phyloP scores from a whole-genome alignment of 2,113 vertebrate species.

The Motacilla alba region DNA sequence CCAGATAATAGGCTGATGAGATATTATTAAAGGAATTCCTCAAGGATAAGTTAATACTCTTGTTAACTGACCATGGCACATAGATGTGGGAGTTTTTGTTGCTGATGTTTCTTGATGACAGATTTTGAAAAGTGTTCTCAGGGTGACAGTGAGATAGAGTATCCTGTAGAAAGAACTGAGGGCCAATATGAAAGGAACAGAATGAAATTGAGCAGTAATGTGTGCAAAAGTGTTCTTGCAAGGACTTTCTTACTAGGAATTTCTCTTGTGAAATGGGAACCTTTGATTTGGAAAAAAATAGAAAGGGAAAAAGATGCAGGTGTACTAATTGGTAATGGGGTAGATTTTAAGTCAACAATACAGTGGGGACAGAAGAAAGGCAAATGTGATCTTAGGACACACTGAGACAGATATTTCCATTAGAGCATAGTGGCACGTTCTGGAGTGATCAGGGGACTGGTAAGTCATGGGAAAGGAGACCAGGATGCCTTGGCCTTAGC shows the following conservation, averaged over 20 bases:
- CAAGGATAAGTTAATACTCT: background rate
- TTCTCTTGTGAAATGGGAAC: background rate
- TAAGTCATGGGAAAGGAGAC: background rate
- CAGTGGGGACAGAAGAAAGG: background rate
- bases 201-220: background rate
- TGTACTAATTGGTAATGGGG: background rate
- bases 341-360: background rate
- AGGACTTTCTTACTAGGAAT: background rate
- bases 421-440: background rate
- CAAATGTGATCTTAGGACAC: background rate
- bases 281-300: background rate
- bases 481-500: conserved; percentile 1
- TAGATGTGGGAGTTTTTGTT: background rate
- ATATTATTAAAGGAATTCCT: background rate
- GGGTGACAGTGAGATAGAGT: background rate
- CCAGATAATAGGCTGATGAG: background rate
- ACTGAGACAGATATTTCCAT: background rate
- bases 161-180: background rate
- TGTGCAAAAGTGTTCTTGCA: background rate
- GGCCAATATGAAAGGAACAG: background rate
- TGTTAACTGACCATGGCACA: background rate
- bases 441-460: background rate
- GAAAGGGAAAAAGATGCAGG: background rate
- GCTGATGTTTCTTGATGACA: background rate
- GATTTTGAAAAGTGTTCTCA: background rate